A percentile compares a stretch with the other conserved stretches of the same genome.
These are phyloP conservation scores for Silurus meridionalis DNA, from an alignment of 2,113 vertebrate species.

Conservation along the genomic window DNA sequence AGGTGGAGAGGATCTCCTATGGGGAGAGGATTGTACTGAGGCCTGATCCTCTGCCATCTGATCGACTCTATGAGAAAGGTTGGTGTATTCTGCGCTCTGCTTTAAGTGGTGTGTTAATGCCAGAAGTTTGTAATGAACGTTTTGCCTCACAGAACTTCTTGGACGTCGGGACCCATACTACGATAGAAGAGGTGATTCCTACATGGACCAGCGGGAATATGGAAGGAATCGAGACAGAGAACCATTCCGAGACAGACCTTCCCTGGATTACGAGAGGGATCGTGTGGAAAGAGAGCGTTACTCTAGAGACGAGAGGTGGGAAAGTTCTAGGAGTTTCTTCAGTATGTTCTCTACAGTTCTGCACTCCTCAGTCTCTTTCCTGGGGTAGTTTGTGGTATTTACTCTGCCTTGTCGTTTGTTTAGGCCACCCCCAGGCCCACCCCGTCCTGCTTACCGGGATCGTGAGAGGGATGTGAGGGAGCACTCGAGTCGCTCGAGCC, in stretches of 20 bases:
- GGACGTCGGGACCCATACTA: slow-evolving; percentile 85
- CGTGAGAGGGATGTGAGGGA: slow-evolving; percentile 67
- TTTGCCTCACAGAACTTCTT: slow-evolving; percentile 73
- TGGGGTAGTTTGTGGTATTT: background rate
- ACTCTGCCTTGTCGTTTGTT: background rate
- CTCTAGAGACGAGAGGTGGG: slow-evolving; percentile 86
- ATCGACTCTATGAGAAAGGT: slow-evolving; percentile 92
- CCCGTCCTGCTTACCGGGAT: slow-evolving; percentile 80
- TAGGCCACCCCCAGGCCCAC: slow-evolving; percentile 69
- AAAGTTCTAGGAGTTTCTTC: background rate
- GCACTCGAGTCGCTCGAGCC: slow-evolving; percentile 66
- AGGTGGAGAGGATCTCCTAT: slow-evolving; percentile 92
- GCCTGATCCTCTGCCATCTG: slow-evolving; percentile 83
- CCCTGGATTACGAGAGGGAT: slow-evolving; percentile 86
- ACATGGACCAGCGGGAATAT: slow-evolving; percentile 85
- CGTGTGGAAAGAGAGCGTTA: slow-evolving; percentile 88
- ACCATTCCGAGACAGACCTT: slow-evolving; percentile 72
- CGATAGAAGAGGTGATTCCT: slow-evolving; percentile 83
- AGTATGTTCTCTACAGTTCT: background rate
- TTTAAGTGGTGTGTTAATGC: background rate
- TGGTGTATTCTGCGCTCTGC: background rate
- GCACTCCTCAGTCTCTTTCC: background rate
- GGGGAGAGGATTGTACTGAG: slow-evolving; percentile 93
- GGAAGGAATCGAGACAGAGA: slow-evolving; percentile 85
- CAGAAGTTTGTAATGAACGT: background rate